phyloP scores from a whole-genome alignment of 53 echinoderm and acorn worm species.

The Antedon mediterranea region DNA sequence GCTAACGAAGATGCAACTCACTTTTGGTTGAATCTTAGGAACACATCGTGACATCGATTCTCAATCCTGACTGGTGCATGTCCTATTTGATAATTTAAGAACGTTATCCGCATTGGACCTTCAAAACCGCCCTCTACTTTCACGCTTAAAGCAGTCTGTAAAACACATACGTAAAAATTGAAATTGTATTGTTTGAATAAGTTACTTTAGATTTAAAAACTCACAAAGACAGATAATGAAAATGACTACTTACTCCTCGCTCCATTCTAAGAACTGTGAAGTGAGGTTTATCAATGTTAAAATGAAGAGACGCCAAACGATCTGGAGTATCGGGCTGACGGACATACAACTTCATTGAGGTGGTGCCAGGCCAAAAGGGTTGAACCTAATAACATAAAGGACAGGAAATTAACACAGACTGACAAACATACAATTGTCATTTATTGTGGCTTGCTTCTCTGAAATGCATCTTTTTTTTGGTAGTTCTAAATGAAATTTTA shows the following conservation, averaged over 20 bases:
- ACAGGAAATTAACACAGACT: too few species aligned
- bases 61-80: constrained; percentile 87
- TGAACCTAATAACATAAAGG: constrained; percentile 31
- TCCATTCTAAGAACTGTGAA: constrained; percentile 86
- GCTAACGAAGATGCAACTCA: constrained; percentile 24
- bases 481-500: too few species aligned
- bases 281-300: constrained; percentile 55
- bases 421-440: too few species aligned
- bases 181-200: not conserved
- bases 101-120: constrained; percentile 71
- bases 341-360: constrained; percentile 72
- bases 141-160: constrained; percentile 77
- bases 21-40: constrained; percentile 90
- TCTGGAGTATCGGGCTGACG: constrained; percentile 77
- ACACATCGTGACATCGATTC: constrained; percentile 87
- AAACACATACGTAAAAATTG: not conserved
- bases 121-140: constrained; percentile 81
- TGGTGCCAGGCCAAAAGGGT: constrained; percentile 92
- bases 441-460: too few species aligned
- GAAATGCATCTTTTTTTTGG: too few species aligned
- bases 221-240: not conserved
- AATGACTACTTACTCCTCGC: constrained; percentile 73
- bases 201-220: not conserved
- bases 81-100: constrained; percentile 48
- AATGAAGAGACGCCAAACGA: constrained; percentile 70